phyloP scores from a whole-genome alignment of 2,797 vertebrate species.

The Rhinophrynus dorsalis region DNA sequence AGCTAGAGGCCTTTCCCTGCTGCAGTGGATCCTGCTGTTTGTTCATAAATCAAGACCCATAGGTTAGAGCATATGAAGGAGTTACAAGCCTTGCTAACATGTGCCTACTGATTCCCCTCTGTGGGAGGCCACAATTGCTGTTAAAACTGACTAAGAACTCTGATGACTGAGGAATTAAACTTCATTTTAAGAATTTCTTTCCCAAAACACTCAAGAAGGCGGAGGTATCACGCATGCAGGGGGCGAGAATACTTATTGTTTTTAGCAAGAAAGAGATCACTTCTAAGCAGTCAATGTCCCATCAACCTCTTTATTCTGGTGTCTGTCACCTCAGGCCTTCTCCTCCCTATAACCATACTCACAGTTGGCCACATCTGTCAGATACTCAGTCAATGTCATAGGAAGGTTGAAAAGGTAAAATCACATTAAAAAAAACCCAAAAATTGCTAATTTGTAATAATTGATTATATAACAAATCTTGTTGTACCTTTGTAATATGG shows the following conservation, averaged over 20 bases:
- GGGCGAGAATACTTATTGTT: not conserved
- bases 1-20: too few species aligned
- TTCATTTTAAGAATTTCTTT: slow-evolving; percentile 9
- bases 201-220: not conserved
- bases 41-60: not conserved
- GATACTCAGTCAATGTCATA: too few species aligned
- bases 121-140: not conserved
- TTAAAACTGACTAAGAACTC: not conserved
- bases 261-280: not conserved
- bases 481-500: too few species aligned
- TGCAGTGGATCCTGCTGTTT: not conserved
- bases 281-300: not conserved
- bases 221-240: not conserved
- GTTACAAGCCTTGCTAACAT: not conserved
- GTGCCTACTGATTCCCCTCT: not conserved
- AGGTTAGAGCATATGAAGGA: not conserved
- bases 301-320: slow-evolving; percentile 3
- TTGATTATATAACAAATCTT: too few species aligned
- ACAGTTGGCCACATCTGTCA: not conserved
- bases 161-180: not conserved
- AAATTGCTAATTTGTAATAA: too few species aligned
- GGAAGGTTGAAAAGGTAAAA: too few species aligned
- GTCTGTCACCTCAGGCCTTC: not conserved
- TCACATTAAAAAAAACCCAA: too few species aligned
- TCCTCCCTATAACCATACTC: not conserved